Evolutionary conservation across 2,797 vertebrate species (phyloP), one percentile per base, ranked within the genome.

Genomic region (Pipistrellus pipistrellus): DNA sequence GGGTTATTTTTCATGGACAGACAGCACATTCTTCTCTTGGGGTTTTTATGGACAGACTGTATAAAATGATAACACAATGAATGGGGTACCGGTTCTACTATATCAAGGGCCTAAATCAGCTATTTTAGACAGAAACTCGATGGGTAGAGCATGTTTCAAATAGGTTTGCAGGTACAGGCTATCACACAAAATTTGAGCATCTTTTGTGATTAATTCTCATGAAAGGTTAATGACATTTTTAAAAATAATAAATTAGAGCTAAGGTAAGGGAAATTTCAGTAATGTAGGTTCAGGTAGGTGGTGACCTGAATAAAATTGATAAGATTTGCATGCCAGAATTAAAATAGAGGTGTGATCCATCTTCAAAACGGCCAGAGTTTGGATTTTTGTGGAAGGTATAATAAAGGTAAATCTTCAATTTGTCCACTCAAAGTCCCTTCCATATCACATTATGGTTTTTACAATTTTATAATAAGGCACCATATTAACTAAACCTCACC

Each of bases 21-120:
- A 94, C 97, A 97, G 95, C 93, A 57, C 97, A 97, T 98, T 92
- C 95, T 97, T 97, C 97, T 98, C 98, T 89, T 95, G 97, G 96
- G 98, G 94, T 64, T 97, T 98, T 98, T 97, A 97, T 97, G 97
- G 98, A 96, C 97, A 98, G 97, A 97, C 96, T 98, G 96, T 96
- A 97, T 97, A 86, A 98, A 98, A 98, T 98, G 98, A 98, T 98
- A 98, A 97, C 78, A n/a, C 97, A 97, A 95, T 97, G 97, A 98
- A 98, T 95, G 92, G 96, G 94, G 86, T 93, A 96, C 85, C 96
- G 98, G 97, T 96, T 97, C 94, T 91, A 92, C 95, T 97, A 88
- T 95, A 98, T 98, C 97, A 97, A 95, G 86, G 95, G 93, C 96
- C 97, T 97, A 96, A 97, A 98, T 98, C 98, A 97, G 97, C 94